phyloP scores from a whole-genome alignment of 2,888 invertebrate species.

The Chrysotoxum bicinctum region DNA sequence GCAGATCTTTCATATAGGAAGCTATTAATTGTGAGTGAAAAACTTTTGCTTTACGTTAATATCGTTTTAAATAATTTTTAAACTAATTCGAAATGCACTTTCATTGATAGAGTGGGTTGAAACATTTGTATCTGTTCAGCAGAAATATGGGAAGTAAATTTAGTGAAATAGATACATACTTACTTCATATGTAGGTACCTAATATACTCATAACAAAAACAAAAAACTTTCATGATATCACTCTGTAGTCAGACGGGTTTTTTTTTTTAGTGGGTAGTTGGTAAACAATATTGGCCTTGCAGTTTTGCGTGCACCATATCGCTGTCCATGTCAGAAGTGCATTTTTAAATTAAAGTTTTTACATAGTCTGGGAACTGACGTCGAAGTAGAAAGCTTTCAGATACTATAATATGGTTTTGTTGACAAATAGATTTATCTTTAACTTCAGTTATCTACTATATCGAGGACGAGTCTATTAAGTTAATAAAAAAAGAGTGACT shows the following conservation, averaged over 20 bases:
- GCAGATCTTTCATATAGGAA: neutral
- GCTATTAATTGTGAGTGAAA: neutral
- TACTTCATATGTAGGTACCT: neutral
- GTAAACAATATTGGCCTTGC: conserved; percentile 8
- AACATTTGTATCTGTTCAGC: neutral
- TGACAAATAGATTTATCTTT: neutral
- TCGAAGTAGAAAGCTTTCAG: neutral
- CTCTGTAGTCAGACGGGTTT: neutral
- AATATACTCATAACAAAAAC: neutral
- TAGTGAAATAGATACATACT: neutral
- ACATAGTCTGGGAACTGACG: neutral
- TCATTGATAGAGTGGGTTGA: neutral
- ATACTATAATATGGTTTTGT: neutral
- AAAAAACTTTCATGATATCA: neutral
- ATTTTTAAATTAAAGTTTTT: neutral
- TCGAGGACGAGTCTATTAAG: neutral
- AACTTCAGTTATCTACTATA: neutral
- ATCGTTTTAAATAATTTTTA: neutral
- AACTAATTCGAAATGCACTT: neutral
- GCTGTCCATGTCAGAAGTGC: neutral
- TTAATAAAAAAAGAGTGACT: neutral
- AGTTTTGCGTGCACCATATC: neutral
- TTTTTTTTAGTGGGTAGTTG: neutral
- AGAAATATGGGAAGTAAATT: neutral
- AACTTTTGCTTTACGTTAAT: neutral